Evolutionary conservation across 2,797 vertebrate genomes (phyloP).

Genomic region (Tangara arthus): DNA sequence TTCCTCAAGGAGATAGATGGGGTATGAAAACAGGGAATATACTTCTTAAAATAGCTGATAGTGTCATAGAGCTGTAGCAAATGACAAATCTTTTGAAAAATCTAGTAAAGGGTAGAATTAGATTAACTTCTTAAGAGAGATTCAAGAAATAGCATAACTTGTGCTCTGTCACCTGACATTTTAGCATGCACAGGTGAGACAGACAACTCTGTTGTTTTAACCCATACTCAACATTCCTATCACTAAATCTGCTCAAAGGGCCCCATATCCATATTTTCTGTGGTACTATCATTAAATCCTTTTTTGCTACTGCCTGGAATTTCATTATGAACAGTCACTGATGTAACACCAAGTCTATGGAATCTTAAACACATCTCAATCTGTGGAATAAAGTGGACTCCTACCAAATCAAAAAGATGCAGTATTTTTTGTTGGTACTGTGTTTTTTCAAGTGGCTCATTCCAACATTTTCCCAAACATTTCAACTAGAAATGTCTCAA

Average conservation of each 20-base stretch:
- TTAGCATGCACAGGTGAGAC: background rate
- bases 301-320: constrained; percentile 62
- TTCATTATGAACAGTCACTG: constrained; percentile 72
- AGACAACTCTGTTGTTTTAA: constrained; percentile 9
- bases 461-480: constrained; percentile 30
- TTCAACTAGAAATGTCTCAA: constrained; percentile 58
- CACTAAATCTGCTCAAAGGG: background rate
- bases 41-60: background rate
- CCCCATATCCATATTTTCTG: background rate
- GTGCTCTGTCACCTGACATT: background rate
- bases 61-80: background rate
- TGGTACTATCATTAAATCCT: background rate
- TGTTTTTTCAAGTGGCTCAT: constrained; percentile 47
- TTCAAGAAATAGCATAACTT: background rate
- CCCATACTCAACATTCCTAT: background rate
- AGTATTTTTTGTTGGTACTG: background rate
- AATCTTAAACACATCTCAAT: constrained; percentile 70
- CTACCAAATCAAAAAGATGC: constrained; percentile 45
- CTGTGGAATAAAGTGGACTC: constrained; percentile 46
- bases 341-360: constrained; percentile 69
- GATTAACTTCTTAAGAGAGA: background rate
- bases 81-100: background rate
- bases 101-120: background rate
- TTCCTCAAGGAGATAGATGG: background rate
- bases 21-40: background rate